Evolutionary conservation across 2,113 vertebrate species (phyloP).

Genomic region (Psephotus haematonotus): DNA sequence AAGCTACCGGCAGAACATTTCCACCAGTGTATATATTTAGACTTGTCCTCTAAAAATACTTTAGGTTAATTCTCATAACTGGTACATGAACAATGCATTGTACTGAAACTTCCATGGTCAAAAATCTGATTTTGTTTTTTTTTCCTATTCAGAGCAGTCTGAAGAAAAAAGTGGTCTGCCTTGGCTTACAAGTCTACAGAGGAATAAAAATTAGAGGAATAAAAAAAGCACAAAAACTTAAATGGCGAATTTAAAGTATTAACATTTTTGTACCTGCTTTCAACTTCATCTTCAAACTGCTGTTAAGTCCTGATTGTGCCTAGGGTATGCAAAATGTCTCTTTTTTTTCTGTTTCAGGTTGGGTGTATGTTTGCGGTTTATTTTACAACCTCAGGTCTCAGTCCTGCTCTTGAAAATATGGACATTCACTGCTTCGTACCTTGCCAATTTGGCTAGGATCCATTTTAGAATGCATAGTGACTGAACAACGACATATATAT

Average conservation of each 20-base stretch:
- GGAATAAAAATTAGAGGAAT: neutral
- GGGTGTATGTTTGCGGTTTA: neutral
- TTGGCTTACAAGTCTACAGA: neutral
- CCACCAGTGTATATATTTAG: neutral
- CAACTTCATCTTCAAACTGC: neutral
- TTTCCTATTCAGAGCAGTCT: neutral
- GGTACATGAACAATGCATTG: neutral
- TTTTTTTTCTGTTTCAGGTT: neutral
- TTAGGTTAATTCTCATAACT: neutral
- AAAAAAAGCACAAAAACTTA: neutral
- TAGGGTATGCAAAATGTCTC: neutral
- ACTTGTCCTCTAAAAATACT: neutral
- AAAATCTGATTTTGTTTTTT: neutral
- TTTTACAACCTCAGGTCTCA: neutral
- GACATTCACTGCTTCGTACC: neutral
- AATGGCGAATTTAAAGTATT: neutral
- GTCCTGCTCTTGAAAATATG: neutral
- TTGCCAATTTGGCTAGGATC: neutral
- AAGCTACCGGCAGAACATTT: neutral
- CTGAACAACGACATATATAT: neutral
- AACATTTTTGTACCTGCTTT: neutral
- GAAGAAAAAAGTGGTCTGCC: neutral
- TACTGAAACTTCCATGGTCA: neutral
- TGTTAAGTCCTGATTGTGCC: neutral
- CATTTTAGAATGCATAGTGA: neutral